These are phyloP conservation scores for Phycodurus eques DNA, from an alignment of 2,113 vertebrate genomes.

Conservation along the genomic window DNA sequence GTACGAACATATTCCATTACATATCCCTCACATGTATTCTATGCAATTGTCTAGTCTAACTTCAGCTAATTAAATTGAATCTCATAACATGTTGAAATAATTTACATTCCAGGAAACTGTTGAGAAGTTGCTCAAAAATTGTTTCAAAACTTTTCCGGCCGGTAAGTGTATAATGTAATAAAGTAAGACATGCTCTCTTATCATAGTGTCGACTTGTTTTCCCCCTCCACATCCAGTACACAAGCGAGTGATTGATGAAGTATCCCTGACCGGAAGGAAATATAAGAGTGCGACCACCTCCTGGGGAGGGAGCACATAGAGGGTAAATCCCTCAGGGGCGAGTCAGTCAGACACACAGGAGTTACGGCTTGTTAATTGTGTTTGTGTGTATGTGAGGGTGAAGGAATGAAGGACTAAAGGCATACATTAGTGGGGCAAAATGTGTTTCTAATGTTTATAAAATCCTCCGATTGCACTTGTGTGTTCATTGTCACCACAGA, in stretches of 20 bases:
- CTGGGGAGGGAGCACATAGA: constrained; percentile 38
- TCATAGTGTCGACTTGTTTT: not conserved
- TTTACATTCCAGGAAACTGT: constrained; percentile 25
- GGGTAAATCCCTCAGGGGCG: constrained; percentile 47
- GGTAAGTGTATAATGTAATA: not conserved
- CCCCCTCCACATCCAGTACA: not conserved
- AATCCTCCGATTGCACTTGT: constrained; percentile 32
- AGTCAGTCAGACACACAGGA: constrained; percentile 59
- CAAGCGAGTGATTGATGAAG: constrained; percentile 39
- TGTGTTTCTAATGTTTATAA: constrained; percentile 23
- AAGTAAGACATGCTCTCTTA: constrained; percentile 9
- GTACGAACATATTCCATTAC: no score
- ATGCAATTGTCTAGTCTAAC: not conserved
- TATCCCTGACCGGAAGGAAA: constrained; percentile 47
- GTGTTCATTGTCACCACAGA: constrained; percentile 18
- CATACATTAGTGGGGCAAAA: constrained; percentile 16
- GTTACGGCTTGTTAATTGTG: constrained; percentile 37
- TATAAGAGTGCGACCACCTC: constrained; percentile 56
- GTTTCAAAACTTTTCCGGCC: constrained; percentile 24
- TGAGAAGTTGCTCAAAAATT: constrained; percentile 10
- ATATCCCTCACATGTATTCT: not conserved
- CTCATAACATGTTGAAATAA: not conserved
- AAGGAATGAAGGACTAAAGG: constrained; percentile 16
- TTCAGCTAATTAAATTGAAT: not conserved
- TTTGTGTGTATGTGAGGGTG: constrained; percentile 15